Evolutionary conservation across 2,797 vertebrate genomes (phyloP).

Genomic region (Huso huso): DNA sequence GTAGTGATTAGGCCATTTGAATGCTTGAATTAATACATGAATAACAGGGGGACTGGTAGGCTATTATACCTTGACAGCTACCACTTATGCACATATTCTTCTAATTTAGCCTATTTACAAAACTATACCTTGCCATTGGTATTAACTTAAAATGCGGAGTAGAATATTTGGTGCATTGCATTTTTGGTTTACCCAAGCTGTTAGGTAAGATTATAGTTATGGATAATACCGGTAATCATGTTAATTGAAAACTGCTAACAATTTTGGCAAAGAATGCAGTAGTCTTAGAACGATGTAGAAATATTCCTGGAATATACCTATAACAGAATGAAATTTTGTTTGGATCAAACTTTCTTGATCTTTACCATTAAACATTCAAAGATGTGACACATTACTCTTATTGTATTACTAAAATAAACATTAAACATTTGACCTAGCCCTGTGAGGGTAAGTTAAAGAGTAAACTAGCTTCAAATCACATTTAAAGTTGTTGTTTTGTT

Average conservation of each 20-base stretch:
- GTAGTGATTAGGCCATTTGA: slow-evolving; percentile 66
- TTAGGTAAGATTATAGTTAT: no score
- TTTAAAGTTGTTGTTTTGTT: no score
- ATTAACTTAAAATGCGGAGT: no score
- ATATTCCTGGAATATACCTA: not conserved
- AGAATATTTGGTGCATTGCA: no score
- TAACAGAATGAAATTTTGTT: not conserved
- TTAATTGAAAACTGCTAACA: slow-evolving; percentile 10
- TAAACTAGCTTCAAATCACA: no score
- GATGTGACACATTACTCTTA: no score
- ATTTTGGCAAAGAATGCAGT: slow-evolving; percentile 1
- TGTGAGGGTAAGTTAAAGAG: no score
- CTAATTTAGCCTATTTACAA: slow-evolving; percentile 44
- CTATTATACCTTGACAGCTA: slow-evolving; percentile 47
- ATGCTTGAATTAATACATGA: slow-evolving; percentile 69
- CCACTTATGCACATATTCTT: slow-evolving; percentile 49
- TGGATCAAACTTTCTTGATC: not conserved
- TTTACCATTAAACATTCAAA: no score
- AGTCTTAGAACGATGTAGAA: not conserved
- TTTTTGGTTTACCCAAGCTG: no score
- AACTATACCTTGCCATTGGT: not conserved
- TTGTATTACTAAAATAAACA: no score
- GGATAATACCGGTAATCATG: no score
- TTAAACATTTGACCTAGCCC: no score
- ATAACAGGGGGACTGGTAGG: slow-evolving; percentile 25